Base-by-base conservation (phyloP, 2,888 invertebrate species). In the Zygaena filipendulae region DNA sequence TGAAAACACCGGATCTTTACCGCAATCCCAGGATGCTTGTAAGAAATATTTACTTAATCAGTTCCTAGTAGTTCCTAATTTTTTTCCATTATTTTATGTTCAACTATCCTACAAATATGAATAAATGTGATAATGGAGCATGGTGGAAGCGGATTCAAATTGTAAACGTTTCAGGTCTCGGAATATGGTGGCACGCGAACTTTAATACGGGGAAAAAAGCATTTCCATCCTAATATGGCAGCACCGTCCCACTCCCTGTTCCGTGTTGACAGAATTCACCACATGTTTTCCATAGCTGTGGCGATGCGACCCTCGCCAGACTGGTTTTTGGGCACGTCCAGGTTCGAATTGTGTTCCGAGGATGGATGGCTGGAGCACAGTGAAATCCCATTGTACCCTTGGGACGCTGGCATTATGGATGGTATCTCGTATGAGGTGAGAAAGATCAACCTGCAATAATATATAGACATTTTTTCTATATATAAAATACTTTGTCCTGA, bases 291-390 rank as follows among this genome's bases (percentile, higher is more conserved):
- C 7, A 38, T 74, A 9, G 62, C 59, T 1, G 59, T 75, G 4
- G 71, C 61, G 3, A 61, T 79, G 58, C 61, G 59, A 21, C 77
- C 79, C 0, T 77, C 77, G 0, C 79, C 79, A 0, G 77, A 79
- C 30, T 79, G 79, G 79, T 79, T 79, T 35, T 40, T 79, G 4
- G 79, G 79, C 0, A 67, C 66, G 1, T 52, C 59, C 2, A 58
- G 50, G 26, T 75, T 74, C 37, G 77, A 79, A 23, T 52, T 79
- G 6, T 79, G 77, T 32, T 56, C 56, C 3, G 39, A 56, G 0
- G 34, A 52, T 2, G 64, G 59, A 0, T 79, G 77, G 77, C 32
- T 68, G 25, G 45, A 59, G 2, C 27, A 52, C 2, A 38, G 36
- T 3, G 39, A 49, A 20, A 52, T 77, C 21, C 63, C 69, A 0